Evolutionary conservation across 2,113 vertebrate genomes (phyloP), one percentile per base, ranked within the genome.

Genomic region (Odobenus rosmarus): DNA sequence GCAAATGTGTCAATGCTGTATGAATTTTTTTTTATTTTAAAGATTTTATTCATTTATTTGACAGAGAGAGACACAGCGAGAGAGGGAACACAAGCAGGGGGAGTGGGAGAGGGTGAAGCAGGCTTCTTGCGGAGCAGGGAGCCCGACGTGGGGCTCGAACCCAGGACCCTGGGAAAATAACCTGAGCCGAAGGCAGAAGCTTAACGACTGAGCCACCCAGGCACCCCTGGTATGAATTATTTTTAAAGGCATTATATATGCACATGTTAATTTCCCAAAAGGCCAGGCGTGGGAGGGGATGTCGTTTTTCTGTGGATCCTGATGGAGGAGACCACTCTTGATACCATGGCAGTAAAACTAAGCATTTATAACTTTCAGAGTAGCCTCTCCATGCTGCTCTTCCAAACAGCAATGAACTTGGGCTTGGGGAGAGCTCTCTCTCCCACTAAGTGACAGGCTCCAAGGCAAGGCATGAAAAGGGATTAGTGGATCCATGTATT

Each of bases 401-500:
- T 93, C 86, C 90, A 84, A 81, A 69, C 69, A 77, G 76, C 84
- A 88, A 0, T 88, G 85, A 93, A 93, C 71, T 74, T 62, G 93
- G 81, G 77, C 82, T 85, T 55, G 46, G 61, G 51, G 36, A 90
- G 74, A 24, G 49, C 77, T 69, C 74, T 95, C 33, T 53, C 36
- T 61, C 76, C 46, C 24, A 33, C 19, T 19, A 94, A 93, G 88
- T 91, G 95, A 96, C 97, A 97, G 95, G 93, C 88, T 95, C 93
- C 89, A 72, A 61, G 93, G 95, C 93, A 53, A 87, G 72, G 95
- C 98, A 92, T 98, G 98, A 97, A 98, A 98, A 95, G 74, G 97
- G 96, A 97, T 96, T 97, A 98, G 36, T 49, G 89, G 83, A 8
- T 46, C 49, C 11, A 11, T 24, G 69, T 80, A 86, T 71, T 97